A percentile compares a stretch with the other conserved stretches of the same genome.
These are phyloP conservation scores for Biston betularia DNA, from an alignment of 2,888 invertebrate genomes.

Conservation along the genomic window DNA sequence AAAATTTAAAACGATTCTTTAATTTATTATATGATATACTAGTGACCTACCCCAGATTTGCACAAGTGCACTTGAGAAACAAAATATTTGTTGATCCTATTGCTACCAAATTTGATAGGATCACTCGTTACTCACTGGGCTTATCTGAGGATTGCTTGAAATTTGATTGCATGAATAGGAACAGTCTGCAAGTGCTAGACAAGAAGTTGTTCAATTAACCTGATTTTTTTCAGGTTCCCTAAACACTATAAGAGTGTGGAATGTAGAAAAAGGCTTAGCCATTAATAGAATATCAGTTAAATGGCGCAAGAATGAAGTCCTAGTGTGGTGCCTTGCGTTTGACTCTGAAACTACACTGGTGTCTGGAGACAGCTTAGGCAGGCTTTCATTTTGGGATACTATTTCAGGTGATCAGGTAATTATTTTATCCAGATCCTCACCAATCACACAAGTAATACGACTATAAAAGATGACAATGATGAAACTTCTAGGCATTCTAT, in stretches of 20 bases:
- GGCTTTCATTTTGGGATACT: conserved; percentile 95
- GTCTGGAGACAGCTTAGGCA: conserved; percentile 94
- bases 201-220: background rate
- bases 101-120: too few species aligned
- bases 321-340: conserved; percentile 95
- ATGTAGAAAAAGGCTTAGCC: conserved; percentile 93
- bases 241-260: conserved; percentile 95
- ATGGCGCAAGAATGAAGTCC: conserved; percentile 88
- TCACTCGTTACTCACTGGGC: too few species aligned
- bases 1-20: too few species aligned
- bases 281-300: conserved; percentile 92
- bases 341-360: conserved; percentile 93
- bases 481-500: too few species aligned
- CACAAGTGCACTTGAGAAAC: too few species aligned
- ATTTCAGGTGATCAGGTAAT: conserved; percentile 89
- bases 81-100: too few species aligned
- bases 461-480: background rate
- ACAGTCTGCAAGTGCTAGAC: background rate
- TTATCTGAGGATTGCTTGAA: too few species aligned
- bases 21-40: too few species aligned
- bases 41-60: too few species aligned
- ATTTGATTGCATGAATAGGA: background rate
- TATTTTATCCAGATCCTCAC: background rate
- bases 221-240: conserved; percentile 86
- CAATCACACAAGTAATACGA: background rate